These are phyloP conservation scores for Hyppa rectilinea DNA, from an alignment of 2,888 invertebrate genomes.

Conservation along the genomic window DNA sequence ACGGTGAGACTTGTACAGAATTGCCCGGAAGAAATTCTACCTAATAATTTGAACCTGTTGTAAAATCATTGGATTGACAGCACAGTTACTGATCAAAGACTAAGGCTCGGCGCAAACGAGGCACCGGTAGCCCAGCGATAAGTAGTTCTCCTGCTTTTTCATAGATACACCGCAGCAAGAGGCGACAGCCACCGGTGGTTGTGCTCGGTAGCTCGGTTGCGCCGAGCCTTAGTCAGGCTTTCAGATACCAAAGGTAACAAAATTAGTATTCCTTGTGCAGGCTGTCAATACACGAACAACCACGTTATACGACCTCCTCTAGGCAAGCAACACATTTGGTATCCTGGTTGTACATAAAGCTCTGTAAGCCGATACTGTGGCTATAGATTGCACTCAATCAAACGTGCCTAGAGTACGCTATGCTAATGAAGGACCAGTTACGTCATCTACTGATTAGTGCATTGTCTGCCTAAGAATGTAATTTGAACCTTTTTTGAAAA, in stretches of 20 bases:
- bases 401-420: slow-evolving; percentile 43
- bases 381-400: slow-evolving; percentile 31
- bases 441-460: not conserved
- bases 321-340: slow-evolving; percentile 24
- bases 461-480: not conserved
- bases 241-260: not conserved
- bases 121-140: no score
- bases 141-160: no score
- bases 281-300: not conserved
- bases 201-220: no score
- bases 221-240: not conserved
- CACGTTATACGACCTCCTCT: not conserved
- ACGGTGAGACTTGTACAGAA: no score
- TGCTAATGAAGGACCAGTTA: slow-evolving; percentile 29
- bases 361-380: slow-evolving; percentile 11
- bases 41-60: not conserved
- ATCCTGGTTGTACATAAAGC: slow-evolving; percentile 33
- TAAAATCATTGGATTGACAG: not conserved
- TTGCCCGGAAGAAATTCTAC: no score
- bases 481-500: not conserved
- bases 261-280: slow-evolving; percentile 7
- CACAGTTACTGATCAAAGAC: not conserved
- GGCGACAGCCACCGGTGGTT: no score
- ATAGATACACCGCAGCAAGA: no score
- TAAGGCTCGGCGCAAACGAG: no score